Base-by-base conservation (phyloP, 2,888 invertebrate genomes). In the Stegophylla sp. region DNA sequence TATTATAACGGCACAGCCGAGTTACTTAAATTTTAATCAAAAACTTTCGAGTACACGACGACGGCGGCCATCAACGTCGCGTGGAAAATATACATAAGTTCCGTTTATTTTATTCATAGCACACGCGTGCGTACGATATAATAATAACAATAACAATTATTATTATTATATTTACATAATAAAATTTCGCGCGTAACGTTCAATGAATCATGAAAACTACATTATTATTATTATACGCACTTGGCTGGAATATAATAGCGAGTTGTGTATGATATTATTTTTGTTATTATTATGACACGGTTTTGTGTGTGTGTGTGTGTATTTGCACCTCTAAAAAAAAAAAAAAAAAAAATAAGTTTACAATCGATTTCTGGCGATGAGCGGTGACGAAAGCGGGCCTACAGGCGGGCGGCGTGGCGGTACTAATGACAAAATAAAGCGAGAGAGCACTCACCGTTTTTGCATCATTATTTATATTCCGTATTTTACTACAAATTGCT, bases 391-490 rank as follows among this genome's bases (percentile, higher is more conserved):
- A 4, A 26, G 17, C 12, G 34, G n/a, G 28, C 3, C 9, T 10
- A 0, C 13, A 20, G 17, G n/a, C 43, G 53, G 3, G 23, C n/a
- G 51, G n/a, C n/a, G 53, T 34, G 34, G 45, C 34, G 45, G 41
- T 77, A 69, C 67, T 77, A 69, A 77, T 67, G 77, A 69, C 77
- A 59, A 69, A 77, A 77, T 69, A 77, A 77, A 77, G 59, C 77
- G 77, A 43, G 41, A 74, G 28, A 76, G 56, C 43, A 26, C 53
- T 41, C 28, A 10, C 67, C 56, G 66, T 66, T 76, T 76, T 76
- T 48, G 56, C 77, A 69, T 77, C 77, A 69, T 77, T 77, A 77
- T 77, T 77, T 77, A 77, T 59, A 23, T 34, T 69, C 45, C 34
- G 15, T 20, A 41, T 77, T 77, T 77, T 45, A 66, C 53, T 77